A percentile compares a stretch with the other conserved stretches of the same genome.
These are phyloP conservation scores for Miichthys miiuy DNA, from an alignment of 2,797 vertebrate genomes.

Conservation along the genomic window DNA sequence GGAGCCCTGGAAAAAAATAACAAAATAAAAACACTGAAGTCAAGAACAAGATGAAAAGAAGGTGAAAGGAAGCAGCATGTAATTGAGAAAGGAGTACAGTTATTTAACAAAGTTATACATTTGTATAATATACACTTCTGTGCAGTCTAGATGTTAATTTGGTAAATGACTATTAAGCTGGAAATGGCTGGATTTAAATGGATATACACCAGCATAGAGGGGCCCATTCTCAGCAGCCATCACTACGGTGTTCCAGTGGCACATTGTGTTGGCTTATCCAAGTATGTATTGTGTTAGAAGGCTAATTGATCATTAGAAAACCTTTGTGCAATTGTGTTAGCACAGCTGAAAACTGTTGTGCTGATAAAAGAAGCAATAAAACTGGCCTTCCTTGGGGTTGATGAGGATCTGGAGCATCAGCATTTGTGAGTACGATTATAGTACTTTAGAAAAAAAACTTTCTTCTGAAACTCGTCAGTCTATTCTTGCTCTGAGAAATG, in stretches of 20 bases:
- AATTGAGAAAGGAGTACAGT: background rate
- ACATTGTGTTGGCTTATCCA: background rate
- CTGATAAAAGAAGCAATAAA: background rate
- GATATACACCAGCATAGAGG: too few relatives aligned
- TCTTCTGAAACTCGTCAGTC: background rate
- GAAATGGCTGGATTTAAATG: too few relatives aligned
- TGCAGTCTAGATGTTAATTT: too few relatives aligned
- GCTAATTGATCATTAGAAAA: constrained; percentile 3
- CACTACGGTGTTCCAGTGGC: too few relatives aligned
- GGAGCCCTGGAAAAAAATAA: constrained; percentile 87
- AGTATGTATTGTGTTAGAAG: background rate
- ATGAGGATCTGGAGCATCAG: constrained; percentile 3
- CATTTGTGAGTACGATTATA: background rate
- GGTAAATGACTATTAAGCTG: too few relatives aligned
- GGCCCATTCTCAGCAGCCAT: too few relatives aligned
- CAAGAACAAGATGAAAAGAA: background rate
- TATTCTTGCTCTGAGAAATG: too few relatives aligned
- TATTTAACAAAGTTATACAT: background rate
- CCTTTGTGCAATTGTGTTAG: background rate
- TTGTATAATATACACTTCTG: background rate
- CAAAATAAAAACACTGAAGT: constrained; percentile 10
- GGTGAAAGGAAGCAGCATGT: background rate
- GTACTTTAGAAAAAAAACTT: background rate
- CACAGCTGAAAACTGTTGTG: background rate
- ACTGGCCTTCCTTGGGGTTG: background rate